Base-by-base conservation (phyloP, 2,888 invertebrate species). In the Sepiola atlantica region DNA sequence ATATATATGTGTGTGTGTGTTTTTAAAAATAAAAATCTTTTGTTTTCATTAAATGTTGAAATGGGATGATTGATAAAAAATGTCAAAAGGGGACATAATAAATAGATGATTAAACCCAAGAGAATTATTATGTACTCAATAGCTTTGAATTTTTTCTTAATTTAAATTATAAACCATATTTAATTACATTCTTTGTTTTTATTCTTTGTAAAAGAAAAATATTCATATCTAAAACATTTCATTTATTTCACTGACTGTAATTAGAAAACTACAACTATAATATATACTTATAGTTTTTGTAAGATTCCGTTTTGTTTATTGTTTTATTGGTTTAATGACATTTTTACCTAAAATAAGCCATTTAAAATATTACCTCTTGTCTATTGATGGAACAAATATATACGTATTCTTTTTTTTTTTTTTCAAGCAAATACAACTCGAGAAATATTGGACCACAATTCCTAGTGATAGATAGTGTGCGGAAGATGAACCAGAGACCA, bases 401-500 rank as follows among this genome's bases (percentile, higher is more conserved):
- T 6, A 32, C 10, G 20, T n/a, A n/a, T 77, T n/a, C n/a, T n/a
- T n/a, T n/a, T 45, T 45, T 45, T 45, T 45, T 16, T 77, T 77
- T 21, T 3, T 12, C n/a, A 77, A 77, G 77, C 77, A 77, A 77
- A 77, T 77, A 77, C 77, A 77, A 77, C 77, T 77, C n/a, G 21
- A 77, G 77, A 77, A 77, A 77, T 18, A 32, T 45, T 45, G 77
- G 77, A 77, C n/a, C n/a, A 77, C 77, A 77, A 77, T n/a, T 14
- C 77, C 77, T 77, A 77, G 12, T 77, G 77, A 77, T 32, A 77
- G 77, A 77, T 77, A 77, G 77, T 32, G 77, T 32, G 77, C 77
- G 77, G 77, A 77, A 77, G 77, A 77, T 77, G 77, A 77, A 77
- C 77, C 77, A 77, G 77, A 77, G 77, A 77, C 77, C 77, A 77